Evolutionary conservation across 2,888 invertebrate genomes (phyloP).

Genomic region (Lissonota sp.): DNA sequence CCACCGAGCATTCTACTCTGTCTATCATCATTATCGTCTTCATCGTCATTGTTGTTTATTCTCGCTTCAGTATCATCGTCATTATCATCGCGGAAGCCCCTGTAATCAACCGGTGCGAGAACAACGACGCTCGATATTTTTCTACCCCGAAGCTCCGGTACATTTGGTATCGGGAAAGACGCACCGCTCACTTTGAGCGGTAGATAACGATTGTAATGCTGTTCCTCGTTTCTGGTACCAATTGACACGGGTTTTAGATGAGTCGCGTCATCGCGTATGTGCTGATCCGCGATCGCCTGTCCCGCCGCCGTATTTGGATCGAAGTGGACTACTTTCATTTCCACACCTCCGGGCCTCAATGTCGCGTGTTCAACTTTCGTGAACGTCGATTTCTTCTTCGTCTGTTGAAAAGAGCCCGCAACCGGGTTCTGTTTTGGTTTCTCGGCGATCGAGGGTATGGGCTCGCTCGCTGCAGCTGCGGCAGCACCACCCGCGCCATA

Average conservation of each 20-base stretch:
- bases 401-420: constrained; percentile 48
- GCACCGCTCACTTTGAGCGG: constrained; percentile 94
- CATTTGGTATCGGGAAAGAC: constrained; percentile 93
- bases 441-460: constrained; percentile 88
- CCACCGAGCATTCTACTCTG: constrained; percentile 85
- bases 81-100: constrained; percentile 83
- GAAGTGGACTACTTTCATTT: constrained; percentile 94
- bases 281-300: constrained; percentile 89
- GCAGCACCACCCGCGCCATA: constrained; percentile 93
- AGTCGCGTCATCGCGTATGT: constrained; percentile 90
- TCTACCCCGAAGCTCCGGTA: constrained; percentile 89
- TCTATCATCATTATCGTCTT: constrained; percentile 77
- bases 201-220: constrained; percentile 92
- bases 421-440: constrained; percentile 71
- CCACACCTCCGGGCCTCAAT: constrained; percentile 86
- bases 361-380: constrained; percentile 82
- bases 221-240: constrained; percentile 79
- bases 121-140: constrained; percentile 94
- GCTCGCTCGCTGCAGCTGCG: constrained; percentile 89
- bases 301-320: constrained; percentile 91
- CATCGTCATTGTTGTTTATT: constrained; percentile 77
- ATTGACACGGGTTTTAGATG: constrained; percentile 91
- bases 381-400: constrained; percentile 69
- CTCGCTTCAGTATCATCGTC: constrained; percentile 64
- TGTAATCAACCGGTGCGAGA: constrained; percentile 92